phyloP scores from a whole-genome alignment of 2,113 vertebrate genomes.

The Bagarius yarrelli region DNA sequence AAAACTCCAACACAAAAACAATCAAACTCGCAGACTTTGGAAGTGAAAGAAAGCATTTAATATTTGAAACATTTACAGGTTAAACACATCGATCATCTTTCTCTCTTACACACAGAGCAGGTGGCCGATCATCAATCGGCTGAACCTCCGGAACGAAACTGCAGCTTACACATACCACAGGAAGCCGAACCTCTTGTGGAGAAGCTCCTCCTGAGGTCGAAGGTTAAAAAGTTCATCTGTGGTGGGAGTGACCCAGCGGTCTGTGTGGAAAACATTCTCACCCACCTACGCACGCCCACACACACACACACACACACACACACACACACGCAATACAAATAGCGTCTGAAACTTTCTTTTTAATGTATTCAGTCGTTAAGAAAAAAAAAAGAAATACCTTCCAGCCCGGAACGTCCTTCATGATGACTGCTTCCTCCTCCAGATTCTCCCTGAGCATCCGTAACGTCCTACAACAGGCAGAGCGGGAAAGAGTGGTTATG shows the following conservation, averaged over 20 bases:
- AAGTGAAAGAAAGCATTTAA: conserved; percentile 69
- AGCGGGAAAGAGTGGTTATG: background rate
- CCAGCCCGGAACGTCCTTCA: conserved; percentile 90
- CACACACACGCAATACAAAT: background rate
- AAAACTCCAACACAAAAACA: background rate
- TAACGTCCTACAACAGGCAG: conserved; percentile 65
- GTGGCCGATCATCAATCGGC: background rate
- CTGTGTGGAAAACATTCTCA: conserved; percentile 80
- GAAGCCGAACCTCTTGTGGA: conserved; percentile 71
- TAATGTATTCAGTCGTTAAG: background rate
- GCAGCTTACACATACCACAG: conserved; percentile 69
- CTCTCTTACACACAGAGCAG: background rate
- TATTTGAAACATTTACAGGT: conserved; percentile 72
- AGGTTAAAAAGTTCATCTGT: conserved; percentile 79
- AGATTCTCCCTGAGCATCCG: conserved; percentile 82
- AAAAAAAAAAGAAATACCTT: conserved; percentile 71
- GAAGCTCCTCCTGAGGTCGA: conserved; percentile 61
- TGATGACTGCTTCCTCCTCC: conserved; percentile 86
- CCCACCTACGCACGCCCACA: conserved; percentile 74
- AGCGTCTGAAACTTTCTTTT: background rate
- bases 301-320: background rate
- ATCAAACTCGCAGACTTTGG: background rate
- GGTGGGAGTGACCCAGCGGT: conserved; percentile 81
- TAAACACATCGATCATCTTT: conserved; percentile 19
- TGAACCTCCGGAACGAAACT: background rate